Conservation (phyloP, 2,113 vertebrate genomes). For the Brachypteracias leptosomus region DNA sequence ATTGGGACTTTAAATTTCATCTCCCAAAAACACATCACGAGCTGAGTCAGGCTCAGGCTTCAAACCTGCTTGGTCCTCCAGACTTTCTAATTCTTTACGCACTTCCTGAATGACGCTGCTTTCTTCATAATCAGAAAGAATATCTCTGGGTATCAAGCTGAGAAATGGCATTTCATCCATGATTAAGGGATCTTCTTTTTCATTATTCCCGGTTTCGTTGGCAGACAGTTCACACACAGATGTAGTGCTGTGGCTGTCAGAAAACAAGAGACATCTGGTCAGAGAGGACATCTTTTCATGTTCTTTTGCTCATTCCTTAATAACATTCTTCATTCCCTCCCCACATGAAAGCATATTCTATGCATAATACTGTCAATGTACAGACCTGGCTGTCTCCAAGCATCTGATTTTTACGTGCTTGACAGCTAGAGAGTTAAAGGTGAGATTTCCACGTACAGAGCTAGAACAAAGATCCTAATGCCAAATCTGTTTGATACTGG, state of each 20-base stretch:
- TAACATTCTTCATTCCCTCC: not conserved
- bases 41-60: not conserved
- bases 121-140: conserved; percentile 30
- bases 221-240: conserved; percentile 67
- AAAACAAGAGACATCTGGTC: not conserved
- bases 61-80: conserved; percentile 52
- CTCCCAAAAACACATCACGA: conserved; percentile 39
- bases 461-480: not conserved
- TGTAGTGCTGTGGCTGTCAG: conserved; percentile 64
- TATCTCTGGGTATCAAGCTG: conserved; percentile 44
- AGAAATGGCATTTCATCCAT: conserved; percentile 43
- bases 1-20: conserved; percentile 62
- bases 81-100: conserved; percentile 65
- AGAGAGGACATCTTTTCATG: fast-evolving
- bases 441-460: not conserved
- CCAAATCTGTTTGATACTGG: not conserved
- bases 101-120: conserved; percentile 64
- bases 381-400: not conserved
- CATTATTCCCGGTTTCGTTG: not conserved
- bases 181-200: not conserved
- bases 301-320: not conserved
- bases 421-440: not conserved
- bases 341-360: not conserved
- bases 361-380: not conserved
- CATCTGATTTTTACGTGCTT: not conserved